Evolutionary conservation across 2,113 vertebrate species (phyloP).

Genomic region (Nycticorax nycticorax): DNA sequence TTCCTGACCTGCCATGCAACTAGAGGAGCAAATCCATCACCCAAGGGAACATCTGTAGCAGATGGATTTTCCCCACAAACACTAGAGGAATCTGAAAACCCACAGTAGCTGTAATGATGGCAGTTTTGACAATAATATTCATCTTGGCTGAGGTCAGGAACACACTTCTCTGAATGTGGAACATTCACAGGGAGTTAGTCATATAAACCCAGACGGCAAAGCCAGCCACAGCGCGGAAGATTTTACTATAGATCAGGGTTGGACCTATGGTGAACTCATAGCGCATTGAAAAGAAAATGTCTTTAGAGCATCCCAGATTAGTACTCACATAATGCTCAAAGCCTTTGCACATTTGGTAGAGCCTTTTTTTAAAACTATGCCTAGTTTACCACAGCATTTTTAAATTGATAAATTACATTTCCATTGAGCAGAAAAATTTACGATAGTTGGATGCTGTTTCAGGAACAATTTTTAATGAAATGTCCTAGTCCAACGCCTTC

Average conservation of each 20-base stretch:
- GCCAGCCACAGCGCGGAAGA: background rate
- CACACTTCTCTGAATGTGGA: constrained; percentile 33
- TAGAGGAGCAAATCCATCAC: background rate
- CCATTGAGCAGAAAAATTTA: background rate
- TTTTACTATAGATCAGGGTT: background rate
- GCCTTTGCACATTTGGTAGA: background rate
- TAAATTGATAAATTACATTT: background rate
- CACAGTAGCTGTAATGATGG: constrained; percentile 25
- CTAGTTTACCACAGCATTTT: background rate
- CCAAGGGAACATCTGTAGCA: background rate
- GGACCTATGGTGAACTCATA: background rate
- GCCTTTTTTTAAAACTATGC: background rate
- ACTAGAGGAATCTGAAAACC: background rate
- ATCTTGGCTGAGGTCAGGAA: constrained; percentile 39
- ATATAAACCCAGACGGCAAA: constrained; percentile 38
- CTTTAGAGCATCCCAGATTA: background rate
- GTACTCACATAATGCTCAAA: background rate
- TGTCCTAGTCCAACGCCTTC: background rate
- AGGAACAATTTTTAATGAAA: background rate
- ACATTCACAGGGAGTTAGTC: constrained; percentile 48
- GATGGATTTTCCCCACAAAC: constrained; percentile 1
- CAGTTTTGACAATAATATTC: constrained; percentile 47
- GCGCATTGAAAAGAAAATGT: background rate
- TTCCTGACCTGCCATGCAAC: background rate
- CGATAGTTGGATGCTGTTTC: background rate